Percentiles rank a stretch among this genome's conserved stretches.
Evolutionary conservation across 2,113 vertebrate species (phyloP).

Genomic region (Corynorhinus townsendii): DNA sequence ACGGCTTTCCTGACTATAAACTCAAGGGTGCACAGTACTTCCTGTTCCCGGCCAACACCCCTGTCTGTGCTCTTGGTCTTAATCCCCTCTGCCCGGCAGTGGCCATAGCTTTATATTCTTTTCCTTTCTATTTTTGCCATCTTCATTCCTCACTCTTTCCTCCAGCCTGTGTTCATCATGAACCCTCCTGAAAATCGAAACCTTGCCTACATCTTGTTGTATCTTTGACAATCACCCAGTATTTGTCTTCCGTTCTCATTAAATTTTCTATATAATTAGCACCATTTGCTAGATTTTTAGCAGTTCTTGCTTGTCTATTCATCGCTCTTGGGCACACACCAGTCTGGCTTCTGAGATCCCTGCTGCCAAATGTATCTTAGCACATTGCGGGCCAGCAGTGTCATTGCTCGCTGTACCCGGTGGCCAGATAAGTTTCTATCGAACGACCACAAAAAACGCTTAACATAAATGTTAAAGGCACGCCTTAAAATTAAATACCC

Average conservation of each 20-base stretch:
- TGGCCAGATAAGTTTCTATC: too few relatives aligned
- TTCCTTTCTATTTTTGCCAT: background rate
- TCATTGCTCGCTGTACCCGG: too few relatives aligned
- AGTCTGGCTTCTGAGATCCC: background rate
- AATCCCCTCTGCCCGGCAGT: background rate
- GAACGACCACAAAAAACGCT: too few relatives aligned
- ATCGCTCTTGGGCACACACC: background rate
- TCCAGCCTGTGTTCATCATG: background rate
- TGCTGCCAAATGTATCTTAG: background rate
- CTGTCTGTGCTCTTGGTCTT: background rate
- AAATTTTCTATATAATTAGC: background rate
- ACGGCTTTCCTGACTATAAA: background rate
- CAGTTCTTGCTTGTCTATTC: background rate
- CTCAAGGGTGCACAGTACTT: background rate
- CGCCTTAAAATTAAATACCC: too few relatives aligned
- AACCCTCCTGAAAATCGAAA: background rate
- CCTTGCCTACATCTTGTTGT: background rate
- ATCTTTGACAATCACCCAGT: background rate
- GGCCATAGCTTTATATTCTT: background rate
- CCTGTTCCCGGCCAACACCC: background rate
- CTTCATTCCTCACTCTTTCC: background rate
- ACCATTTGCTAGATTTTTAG: background rate
- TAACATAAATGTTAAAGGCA: too few relatives aligned
- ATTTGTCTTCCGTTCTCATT: background rate
- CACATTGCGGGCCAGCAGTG: too few relatives aligned